These are phyloP conservation scores for Setophaga coronata DNA, from an alignment of 2,113 vertebrate genomes.

Conservation along the genomic window DNA sequence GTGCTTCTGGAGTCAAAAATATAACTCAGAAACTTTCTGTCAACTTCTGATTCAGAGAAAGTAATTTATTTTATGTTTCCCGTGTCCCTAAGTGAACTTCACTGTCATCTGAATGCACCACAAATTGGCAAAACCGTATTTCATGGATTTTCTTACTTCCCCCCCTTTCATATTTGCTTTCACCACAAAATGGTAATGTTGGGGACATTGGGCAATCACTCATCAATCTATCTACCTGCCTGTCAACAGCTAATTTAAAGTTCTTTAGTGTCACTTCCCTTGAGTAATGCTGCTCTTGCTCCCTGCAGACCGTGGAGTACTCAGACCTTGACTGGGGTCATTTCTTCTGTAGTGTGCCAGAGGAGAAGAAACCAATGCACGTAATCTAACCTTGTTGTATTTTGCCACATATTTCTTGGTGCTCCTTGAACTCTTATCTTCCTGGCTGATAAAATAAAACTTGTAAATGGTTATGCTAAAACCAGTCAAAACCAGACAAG, in stretches of 20 bases:
- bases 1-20: neutral
- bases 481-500: neutral
- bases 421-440: slow-evolving; percentile 9
- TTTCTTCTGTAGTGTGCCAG: slow-evolving; percentile 5
- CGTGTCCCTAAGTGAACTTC: neutral
- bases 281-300: slow-evolving; percentile 14
- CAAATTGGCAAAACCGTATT: neutral
- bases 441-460: slow-evolving; percentile 8
- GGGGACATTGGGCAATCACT: slow-evolving; percentile 3
- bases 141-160: neutral
- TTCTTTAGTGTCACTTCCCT: slow-evolving; percentile 57
- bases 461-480: neutral
- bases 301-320: neutral
- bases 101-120: neutral
- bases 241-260: slow-evolving; percentile 61
- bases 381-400: neutral
- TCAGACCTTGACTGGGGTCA: neutral
- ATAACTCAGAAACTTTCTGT: neutral
- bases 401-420: slow-evolving; percentile 38
- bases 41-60: neutral
- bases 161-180: neutral
- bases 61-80: neutral
- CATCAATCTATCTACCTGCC: slow-evolving; percentile 42
- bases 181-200: slow-evolving; percentile 12
- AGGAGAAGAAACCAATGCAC: slow-evolving; percentile 5